Percentiles rank a stretch among this genome's conserved stretches.
phyloP scores from a whole-genome alignment of 2,888 invertebrate genomes.

The Catocala sponsa region DNA sequence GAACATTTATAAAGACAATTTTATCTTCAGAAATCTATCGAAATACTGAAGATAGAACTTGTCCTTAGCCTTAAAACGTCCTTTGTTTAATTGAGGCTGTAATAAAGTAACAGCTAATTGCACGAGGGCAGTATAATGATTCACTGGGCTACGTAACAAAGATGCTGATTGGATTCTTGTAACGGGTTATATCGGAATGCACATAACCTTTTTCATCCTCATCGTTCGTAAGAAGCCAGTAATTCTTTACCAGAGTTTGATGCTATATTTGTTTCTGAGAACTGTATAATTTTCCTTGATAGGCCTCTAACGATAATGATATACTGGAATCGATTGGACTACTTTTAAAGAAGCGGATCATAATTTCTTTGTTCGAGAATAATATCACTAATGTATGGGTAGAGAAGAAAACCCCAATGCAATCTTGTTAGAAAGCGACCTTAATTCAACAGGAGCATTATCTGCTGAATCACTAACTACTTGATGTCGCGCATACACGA shows the following conservation, averaged over 20 bases:
- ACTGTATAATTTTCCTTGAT: slow-evolving; percentile 3
- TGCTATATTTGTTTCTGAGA: slow-evolving; percentile 6
- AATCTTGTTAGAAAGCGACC: slow-evolving; percentile 45
- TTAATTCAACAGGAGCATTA: slow-evolving; percentile 28
- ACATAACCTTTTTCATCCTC: slow-evolving; percentile 3
- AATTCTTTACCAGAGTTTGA: slow-evolving; percentile 11
- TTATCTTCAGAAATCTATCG: no score
- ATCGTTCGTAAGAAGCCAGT: background rate
- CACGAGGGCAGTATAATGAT: background rate
- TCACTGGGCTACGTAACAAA: slow-evolving; percentile 16
- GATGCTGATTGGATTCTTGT: slow-evolving; percentile 16
- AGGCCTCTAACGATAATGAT: background rate
- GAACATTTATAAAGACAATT: no score
- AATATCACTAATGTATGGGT: background rate
- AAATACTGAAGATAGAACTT: no score
- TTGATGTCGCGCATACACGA: slow-evolving; percentile 30
- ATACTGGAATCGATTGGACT: background rate
- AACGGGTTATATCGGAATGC: slow-evolving; percentile 31
- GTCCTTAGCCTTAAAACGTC: background rate
- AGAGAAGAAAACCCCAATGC: slow-evolving; percentile 12
- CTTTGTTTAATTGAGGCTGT: no score
- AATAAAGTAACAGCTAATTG: background rate
- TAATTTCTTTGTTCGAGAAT: background rate
- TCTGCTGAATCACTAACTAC: slow-evolving; percentile 41
- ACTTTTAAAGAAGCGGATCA: background rate